Conservation (phyloP, 1,140 invertebrate genomes). For the Eupristina koningsbergeri region DNA sequence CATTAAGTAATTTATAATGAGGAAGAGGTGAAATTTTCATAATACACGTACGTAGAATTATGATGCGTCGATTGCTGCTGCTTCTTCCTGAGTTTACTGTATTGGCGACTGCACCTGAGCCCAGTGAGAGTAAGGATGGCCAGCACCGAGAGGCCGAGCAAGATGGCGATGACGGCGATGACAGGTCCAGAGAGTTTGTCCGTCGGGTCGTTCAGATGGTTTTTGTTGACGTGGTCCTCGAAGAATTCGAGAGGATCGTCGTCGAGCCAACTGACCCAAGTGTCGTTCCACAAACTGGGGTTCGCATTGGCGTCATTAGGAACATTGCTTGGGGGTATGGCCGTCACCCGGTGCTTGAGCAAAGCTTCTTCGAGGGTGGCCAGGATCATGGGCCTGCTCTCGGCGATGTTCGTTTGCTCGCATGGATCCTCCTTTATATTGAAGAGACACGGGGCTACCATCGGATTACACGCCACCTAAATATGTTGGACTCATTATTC, state of each 20-base stretch:
- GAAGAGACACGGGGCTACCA: conserved; percentile 80
- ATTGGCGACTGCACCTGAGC: conserved; percentile 46
- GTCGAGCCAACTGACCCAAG: conserved; percentile 76
- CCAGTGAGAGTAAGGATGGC: conserved; percentile 49
- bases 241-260: conserved; percentile 53
- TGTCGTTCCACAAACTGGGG: conserved; percentile 74
- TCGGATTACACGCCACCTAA: conserved; percentile 73
- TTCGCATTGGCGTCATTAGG: conserved; percentile 74
- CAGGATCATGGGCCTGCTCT: conserved; percentile 68
- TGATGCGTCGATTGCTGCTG: conserved; percentile 35
- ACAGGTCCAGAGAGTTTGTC: conserved; percentile 16
- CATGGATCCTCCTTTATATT: conserved; percentile 84
- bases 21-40: too few relatives aligned
- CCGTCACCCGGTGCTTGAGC: conserved; percentile 68
- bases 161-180: conserved; percentile 49
- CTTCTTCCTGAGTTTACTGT: conserved; percentile 34
- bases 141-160: conserved; percentile 51
- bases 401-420: conserved; percentile 81
- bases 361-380: conserved; percentile 71
- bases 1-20: too few relatives aligned
- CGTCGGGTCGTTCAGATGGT: neutral
- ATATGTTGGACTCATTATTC: neutral
- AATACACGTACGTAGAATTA: neutral
- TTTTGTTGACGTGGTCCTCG: neutral
- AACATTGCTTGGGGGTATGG: conserved; percentile 73